phyloP scores from a whole-genome alignment of 1,140 invertebrate species.

The Pectinophora gossypiella region DNA sequence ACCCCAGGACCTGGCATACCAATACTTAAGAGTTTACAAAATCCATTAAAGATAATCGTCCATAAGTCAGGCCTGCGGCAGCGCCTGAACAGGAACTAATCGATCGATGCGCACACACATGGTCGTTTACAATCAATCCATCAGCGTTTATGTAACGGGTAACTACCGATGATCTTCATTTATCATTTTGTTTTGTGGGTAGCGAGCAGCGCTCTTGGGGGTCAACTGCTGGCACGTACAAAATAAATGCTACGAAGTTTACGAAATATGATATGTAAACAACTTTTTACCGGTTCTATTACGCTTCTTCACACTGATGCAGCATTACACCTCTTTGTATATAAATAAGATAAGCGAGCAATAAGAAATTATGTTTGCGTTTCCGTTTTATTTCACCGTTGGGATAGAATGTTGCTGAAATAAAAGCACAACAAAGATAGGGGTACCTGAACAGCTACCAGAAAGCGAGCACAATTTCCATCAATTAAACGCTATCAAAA shows the following conservation, averaged over 20 bases:
- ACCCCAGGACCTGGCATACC: conserved; percentile 38
- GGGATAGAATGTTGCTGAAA: background rate
- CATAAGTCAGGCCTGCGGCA: conserved; percentile 42
- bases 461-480: conserved; percentile 8
- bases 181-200: conserved; percentile 71
- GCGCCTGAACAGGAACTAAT: conserved; percentile 53
- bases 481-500: conserved; percentile 31
- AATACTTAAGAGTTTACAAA: conserved; percentile 55
- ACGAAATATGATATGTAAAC: conserved; percentile 38
- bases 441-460: background rate
- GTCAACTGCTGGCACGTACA: conserved; percentile 38
- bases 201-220: conserved; percentile 53
- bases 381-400: no score
- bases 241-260: conserved; percentile 36
- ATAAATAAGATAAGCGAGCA: background rate
- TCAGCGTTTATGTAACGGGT: conserved; percentile 65
- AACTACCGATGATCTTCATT: conserved; percentile 70
- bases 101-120: conserved; percentile 58
- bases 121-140: conserved; percentile 68
- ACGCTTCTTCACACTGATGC: background rate
- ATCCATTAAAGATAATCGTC: conserved; percentile 67
- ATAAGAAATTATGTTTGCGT: background rate
- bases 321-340: background rate
- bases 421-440: background rate
- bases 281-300: conserved; percentile 23